Conservation (phyloP, 2,888 invertebrate genomes). For the Spatulosminthurus flaviceps region DNA sequence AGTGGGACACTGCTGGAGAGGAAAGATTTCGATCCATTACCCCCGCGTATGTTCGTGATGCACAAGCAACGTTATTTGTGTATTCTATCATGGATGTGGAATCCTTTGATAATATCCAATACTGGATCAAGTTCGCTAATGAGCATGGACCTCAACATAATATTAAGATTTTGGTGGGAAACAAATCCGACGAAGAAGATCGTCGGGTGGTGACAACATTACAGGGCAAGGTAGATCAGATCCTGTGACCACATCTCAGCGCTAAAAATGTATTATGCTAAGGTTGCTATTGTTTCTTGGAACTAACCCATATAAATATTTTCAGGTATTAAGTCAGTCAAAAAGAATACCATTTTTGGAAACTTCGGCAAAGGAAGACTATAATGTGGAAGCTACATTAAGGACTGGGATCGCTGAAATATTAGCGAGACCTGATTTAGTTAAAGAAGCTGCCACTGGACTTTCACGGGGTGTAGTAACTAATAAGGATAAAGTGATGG, state of each 20-base stretch:
- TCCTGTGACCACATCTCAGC: neutral
- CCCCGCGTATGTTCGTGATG: constrained; percentile 60
- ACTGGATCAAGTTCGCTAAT: constrained; percentile 58
- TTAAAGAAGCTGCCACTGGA: constrained; percentile 52
- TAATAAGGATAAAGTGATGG: too few species aligned
- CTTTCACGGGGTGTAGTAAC: constrained; percentile 32
- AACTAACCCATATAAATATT: neutral
- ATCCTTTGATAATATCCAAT: constrained; percentile 53
- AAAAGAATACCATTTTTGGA: constrained; percentile 82
- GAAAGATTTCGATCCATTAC: constrained; percentile 60
- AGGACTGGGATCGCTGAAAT: constrained; percentile 64
- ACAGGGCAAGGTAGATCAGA: constrained; percentile 54
- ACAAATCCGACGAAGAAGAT: constrained; percentile 57
- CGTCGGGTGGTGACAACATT: constrained; percentile 53
- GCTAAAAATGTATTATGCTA: too few species aligned
- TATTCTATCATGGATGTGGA: constrained; percentile 57
- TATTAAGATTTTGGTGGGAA: constrained; percentile 57
- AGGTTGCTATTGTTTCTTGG: too few species aligned
- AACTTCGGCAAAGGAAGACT: constrained; percentile 90
- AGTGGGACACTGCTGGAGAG: constrained; percentile 62
- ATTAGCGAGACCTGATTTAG: constrained; percentile 57
- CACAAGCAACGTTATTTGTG: constrained; percentile 58
- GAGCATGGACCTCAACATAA: constrained; percentile 52
- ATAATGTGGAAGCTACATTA: constrained; percentile 88
- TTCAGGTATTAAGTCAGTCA: constrained; percentile 41